Evolutionary conservation across 2,113 vertebrate species (phyloP).

Genomic region (Myiagra hebetior): DNA sequence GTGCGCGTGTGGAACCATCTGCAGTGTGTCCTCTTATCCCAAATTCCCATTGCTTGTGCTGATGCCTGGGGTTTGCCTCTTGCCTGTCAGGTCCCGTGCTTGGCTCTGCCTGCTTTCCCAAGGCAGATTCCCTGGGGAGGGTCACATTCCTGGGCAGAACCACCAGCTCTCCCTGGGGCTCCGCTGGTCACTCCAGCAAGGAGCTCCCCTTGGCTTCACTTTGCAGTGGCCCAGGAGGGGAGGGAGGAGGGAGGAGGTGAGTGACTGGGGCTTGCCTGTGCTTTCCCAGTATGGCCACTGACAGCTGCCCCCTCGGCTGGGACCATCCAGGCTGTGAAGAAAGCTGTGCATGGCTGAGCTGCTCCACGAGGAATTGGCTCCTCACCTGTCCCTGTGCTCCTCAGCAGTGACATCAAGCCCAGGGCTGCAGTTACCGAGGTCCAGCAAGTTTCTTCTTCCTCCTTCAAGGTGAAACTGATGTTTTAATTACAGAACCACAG

Average conservation of each 20-base stretch:
- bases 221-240: not conserved
- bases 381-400: not conserved
- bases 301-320: not conserved
- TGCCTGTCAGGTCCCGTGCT: rapidly evolving
- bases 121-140: not conserved
- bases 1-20: not conserved
- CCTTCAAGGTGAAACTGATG: not conserved
- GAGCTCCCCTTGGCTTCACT: not conserved
- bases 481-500: not conserved
- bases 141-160: not conserved
- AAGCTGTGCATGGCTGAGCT: rapidly evolving
- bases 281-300: not conserved
- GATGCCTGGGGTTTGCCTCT: not conserved
- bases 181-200: not conserved
- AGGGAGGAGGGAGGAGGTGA: not conserved
- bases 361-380: not conserved
- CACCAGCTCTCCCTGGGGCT: not conserved
- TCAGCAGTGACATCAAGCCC: not conserved
- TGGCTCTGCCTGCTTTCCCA: not conserved
- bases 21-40: not conserved
- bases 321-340: rapidly evolving
- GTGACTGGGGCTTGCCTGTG: not conserved
- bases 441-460: not conserved
- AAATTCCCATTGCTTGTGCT: not conserved
- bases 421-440: not conserved